Evolutionary conservation across 2,888 invertebrate genomes (phyloP).

Genomic region (Tipula lateralis): DNA sequence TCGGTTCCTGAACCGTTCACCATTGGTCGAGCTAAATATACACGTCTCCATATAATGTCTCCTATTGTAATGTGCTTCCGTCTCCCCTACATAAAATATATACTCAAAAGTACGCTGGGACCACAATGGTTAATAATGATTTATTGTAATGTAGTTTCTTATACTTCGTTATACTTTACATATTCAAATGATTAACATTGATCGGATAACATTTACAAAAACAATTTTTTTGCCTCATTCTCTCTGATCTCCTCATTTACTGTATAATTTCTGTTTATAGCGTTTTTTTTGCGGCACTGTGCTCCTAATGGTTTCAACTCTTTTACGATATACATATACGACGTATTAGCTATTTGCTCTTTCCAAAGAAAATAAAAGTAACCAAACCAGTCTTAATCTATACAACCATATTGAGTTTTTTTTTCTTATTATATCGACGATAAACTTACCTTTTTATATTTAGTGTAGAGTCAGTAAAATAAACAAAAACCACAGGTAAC

Average conservation of each 20-base stretch:
- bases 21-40: no score
- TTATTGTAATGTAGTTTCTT: background rate
- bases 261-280: background rate
- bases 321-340: background rate
- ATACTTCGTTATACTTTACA: background rate
- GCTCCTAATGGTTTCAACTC: background rate
- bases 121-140: background rate
- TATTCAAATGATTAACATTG: background rate
- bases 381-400: constrained; percentile 12
- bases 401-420: background rate
- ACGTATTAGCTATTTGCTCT: background rate
- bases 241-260: background rate
- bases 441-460: background rate
- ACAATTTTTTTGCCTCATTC: background rate
- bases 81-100: no score
- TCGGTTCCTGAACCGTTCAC: no score
- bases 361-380: constrained; percentile 29
- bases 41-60: no score
- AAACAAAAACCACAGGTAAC: background rate
- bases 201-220: constrained; percentile 12
- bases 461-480: no score
- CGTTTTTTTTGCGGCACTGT: background rate
- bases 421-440: background rate
- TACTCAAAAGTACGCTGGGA: no score
- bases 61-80: no score